Conservation (phyloP, 2,113 vertebrate genomes). For the Benitochromis conjunctus region DNA sequence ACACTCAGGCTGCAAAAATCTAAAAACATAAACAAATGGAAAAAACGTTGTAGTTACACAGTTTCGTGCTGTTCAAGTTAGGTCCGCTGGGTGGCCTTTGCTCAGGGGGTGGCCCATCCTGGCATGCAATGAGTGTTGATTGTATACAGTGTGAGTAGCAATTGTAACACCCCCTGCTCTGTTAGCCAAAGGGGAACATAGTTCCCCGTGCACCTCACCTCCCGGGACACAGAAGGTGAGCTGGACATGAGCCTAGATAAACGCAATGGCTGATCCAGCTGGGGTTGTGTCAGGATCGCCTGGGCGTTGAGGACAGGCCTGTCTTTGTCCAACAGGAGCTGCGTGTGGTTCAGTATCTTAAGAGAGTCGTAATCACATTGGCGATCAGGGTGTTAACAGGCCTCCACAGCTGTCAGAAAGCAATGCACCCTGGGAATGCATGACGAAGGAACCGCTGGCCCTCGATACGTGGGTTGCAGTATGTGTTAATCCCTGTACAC, state of each 20-base stretch:
- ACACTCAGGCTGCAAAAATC: conserved; percentile 11
- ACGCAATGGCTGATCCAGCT: conserved; percentile 47
- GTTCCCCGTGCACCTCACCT: conserved; percentile 39
- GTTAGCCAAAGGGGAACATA: conserved; percentile 27
- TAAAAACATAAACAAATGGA: conserved; percentile 45
- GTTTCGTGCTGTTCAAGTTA: too few relatives aligned
- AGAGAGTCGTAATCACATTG: conserved; percentile 67
- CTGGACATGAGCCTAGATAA: conserved; percentile 63
- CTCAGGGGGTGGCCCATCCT: conserved; percentile 44
- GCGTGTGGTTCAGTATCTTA: conserved; percentile 68
- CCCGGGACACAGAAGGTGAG: conserved; percentile 57
- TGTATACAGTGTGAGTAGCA: conserved; percentile 46
- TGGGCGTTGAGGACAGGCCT: conserved; percentile 47
- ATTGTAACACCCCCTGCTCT: conserved; percentile 43
- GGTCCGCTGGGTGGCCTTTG: conserved; percentile 56
- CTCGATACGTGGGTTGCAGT: not conserved
- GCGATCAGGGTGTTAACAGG: conserved; percentile 53
- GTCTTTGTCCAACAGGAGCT: conserved; percentile 61
- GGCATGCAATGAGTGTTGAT: conserved; percentile 39
- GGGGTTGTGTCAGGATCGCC: conserved; percentile 58
- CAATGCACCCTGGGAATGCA: conserved; percentile 57
- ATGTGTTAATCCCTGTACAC: conserved; percentile 24
- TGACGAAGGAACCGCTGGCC: conserved; percentile 21
- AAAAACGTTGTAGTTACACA: too few relatives aligned
- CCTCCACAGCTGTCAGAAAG: conserved; percentile 62